phyloP scores from a whole-genome alignment of 2,113 vertebrate species.

The Bombycilla garrulus region DNA sequence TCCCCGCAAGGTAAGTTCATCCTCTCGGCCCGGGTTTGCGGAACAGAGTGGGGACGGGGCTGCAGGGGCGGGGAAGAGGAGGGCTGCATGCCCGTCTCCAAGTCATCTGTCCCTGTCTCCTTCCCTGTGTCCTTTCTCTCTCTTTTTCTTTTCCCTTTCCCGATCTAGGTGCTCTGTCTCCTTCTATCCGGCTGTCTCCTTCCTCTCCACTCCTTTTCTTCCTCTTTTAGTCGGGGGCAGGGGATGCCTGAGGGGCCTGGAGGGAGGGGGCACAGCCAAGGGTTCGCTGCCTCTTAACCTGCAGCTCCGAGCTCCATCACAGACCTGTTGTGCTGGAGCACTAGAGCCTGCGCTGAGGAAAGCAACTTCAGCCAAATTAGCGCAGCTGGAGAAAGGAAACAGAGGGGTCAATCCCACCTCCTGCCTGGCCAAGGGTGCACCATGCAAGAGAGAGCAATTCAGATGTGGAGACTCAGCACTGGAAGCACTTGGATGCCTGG shows the following conservation, averaged over 20 bases:
- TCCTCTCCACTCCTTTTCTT: neutral
- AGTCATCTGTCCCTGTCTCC: conserved; percentile 25
- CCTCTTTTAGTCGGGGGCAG: neutral
- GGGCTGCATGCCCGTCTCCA: neutral
- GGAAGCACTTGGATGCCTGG: conserved; percentile 22
- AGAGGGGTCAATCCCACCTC: neutral
- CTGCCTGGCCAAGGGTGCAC: neutral
- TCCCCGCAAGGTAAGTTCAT: conserved; percentile 52
- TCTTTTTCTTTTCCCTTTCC: neutral
- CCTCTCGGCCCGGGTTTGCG: neutral
- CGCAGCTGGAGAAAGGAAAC: conserved; percentile 35
- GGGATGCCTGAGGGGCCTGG: neutral
- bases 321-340: conserved; percentile 66
- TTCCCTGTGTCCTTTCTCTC: conserved; percentile 47
- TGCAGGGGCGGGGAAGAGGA: neutral
- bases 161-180: neutral
- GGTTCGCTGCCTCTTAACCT: neutral
- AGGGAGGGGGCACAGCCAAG: neutral
- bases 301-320: conserved; percentile 48
- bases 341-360: conserved; percentile 23
- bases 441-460: neutral
- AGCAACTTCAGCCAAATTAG: conserved; percentile 52
- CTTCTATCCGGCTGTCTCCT: neutral
- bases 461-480: neutral
- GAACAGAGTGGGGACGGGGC: neutral